These are phyloP conservation scores for Tiliacea citrago DNA, from an alignment of 2,888 invertebrate species.

Conservation along the genomic window DNA sequence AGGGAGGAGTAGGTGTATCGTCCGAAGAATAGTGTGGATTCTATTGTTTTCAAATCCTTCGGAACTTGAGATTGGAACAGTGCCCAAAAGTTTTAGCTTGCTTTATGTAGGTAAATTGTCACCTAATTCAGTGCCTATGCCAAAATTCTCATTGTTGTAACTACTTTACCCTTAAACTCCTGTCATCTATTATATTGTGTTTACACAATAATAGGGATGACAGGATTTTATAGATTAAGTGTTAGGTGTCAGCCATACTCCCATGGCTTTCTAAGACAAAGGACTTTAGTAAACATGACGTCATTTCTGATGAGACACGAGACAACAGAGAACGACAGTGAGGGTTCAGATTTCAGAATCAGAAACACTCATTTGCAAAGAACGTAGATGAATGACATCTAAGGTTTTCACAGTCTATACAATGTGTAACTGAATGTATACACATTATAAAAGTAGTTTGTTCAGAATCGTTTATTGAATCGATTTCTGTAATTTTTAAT, in stretches of 20 bases:
- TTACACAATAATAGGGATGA: not conserved
- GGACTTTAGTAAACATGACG: conserved; percentile 1
- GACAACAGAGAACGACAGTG: not conserved
- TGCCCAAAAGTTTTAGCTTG: not conserved
- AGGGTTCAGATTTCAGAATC: not conserved
- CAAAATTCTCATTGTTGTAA: not conserved
- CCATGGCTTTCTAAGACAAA: not conserved
- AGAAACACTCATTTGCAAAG: not conserved
- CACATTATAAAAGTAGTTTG: too few species aligned
- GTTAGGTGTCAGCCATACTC: not conserved
- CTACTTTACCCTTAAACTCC: not conserved
- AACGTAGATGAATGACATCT: not conserved
- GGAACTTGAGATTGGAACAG: not conserved
- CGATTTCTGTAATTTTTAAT: too few species aligned
- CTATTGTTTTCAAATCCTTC: conserved; percentile 9
- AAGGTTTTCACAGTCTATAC: not conserved
- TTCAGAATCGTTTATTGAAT: too few species aligned
- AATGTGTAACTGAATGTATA: too few species aligned
- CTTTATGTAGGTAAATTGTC: too few species aligned
- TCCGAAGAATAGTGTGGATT: not conserved
- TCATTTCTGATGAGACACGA: not conserved
- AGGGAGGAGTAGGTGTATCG: not conserved
- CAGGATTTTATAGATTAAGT: not conserved
- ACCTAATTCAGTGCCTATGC: not conserved
- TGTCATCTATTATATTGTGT: not conserved